phyloP scores from a whole-genome alignment of 2,113 vertebrate species.

The Paradoxurus hermaphroditus region DNA sequence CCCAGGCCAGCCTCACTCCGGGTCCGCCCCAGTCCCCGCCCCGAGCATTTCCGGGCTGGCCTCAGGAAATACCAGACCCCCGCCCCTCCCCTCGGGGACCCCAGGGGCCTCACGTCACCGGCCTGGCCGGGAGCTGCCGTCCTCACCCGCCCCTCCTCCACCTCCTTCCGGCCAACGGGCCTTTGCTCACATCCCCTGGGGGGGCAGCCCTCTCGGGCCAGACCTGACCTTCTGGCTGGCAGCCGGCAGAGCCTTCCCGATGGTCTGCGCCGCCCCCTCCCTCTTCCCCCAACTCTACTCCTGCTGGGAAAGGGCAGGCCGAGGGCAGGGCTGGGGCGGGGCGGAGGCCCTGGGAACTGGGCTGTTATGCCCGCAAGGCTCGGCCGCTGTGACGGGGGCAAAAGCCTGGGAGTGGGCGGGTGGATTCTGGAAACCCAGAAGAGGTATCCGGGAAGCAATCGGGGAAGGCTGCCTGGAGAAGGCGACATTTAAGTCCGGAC shows the following conservation, averaged over 20 bases:
- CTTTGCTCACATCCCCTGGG: not conserved
- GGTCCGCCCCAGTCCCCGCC: not conserved
- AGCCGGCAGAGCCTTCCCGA: not conserved
- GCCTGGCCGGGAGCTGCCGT: not conserved
- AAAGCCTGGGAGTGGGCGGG: not conserved
- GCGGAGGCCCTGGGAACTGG: not conserved
- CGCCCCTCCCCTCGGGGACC: not conserved
- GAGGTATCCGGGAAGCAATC: not conserved
- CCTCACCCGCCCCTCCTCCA: not conserved
- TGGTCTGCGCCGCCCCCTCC: not conserved
- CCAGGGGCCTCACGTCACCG: not conserved
- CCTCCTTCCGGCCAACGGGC: not conserved
- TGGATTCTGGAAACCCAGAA: not conserved
- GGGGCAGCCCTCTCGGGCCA: rapidly evolving
- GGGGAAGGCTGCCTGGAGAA: not conserved
- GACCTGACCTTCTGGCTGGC: rapidly evolving
- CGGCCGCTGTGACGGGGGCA: rapidly evolving
- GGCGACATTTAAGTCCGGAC: not conserved
- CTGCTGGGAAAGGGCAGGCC: not conserved
- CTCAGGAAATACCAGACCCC: conserved; percentile 26
- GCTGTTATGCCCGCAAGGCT: rapidly evolving
- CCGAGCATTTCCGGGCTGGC: not conserved
- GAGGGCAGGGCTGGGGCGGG: not conserved
- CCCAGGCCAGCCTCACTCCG: rapidly evolving
- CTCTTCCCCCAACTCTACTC: not conserved